Evolutionary conservation across 2,888 invertebrate species (phyloP), one percentile per base, ranked within the genome.

Genomic region (Spilosoma lubricipeda): DNA sequence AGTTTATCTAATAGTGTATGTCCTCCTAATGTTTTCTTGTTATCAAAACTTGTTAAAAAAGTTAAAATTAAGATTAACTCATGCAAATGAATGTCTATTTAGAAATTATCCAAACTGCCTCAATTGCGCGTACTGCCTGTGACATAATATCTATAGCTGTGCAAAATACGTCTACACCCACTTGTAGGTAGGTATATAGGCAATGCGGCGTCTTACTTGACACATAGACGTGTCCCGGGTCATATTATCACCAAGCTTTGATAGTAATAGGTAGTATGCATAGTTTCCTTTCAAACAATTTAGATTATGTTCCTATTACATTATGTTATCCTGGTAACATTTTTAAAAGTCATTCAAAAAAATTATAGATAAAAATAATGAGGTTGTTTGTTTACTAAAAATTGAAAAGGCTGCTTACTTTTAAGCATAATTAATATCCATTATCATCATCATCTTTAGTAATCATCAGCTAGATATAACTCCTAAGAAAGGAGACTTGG

Each of bases 161-260:
- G 82, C 77, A 79, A 79, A 78, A 77, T 71, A 36, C 36, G 52
- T 69, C 48, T 59, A 74, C 64, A 67, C 23, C n/a, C 33, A 75
- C 68, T 79, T 77, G 80, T 74, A 79, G n/a, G 15, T 79, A 76
- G 36, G 18, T 78, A 73, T 69, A 79, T 80, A 83, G 77, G 84
- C 82, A 81, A 84, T 85, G 86, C 83, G 81, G 72, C 79, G 82
- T 84, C 83, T 84, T 86, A 83, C 78, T 77, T 79, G 79, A 83
- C 83, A 79, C 82, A 80, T 56, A n/a, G 23, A 56, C 83, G 79
- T 82, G 75, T 79, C 78, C 71, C 74, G 71, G 80, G 74, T 78
- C 77, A 77, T 78, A 70, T 72, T 78, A 77, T 77, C 73, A 74
- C 48, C 69, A 72, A 77, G 75, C 74, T 75, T 78, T 42, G 73